phyloP scores from a whole-genome alignment of 2,113 vertebrate genomes.

The Lepidothrix coronata region DNA sequence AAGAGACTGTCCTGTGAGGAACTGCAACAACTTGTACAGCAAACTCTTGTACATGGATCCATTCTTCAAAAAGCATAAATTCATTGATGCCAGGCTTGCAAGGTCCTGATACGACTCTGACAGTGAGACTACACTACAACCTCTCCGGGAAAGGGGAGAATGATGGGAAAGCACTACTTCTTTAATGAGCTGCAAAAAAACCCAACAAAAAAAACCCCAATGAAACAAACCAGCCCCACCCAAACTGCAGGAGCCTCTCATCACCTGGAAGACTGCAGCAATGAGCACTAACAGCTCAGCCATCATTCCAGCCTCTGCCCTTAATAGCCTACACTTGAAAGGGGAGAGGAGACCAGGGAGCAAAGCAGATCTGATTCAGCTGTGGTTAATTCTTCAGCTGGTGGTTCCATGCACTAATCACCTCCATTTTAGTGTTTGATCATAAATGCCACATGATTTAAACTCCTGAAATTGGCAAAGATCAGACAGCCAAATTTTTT shows the following conservation, averaged over 20 bases:
- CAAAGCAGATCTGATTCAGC: background rate
- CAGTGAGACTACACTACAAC: accelerated
- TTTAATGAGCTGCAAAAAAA: background rate
- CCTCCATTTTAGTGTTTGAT: background rate
- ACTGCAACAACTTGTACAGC: background rate
- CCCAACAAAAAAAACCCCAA: too few species aligned
- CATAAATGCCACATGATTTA: background rate
- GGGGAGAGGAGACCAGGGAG: background rate
- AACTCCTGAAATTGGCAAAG: background rate
- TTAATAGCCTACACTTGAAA: background rate
- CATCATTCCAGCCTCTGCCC: background rate
- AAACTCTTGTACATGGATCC: accelerated
- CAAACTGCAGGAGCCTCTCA: background rate
- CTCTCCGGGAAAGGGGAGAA: background rate
- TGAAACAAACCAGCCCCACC: background rate
- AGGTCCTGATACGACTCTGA: accelerated
- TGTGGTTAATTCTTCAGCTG: background rate
- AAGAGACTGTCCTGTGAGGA: background rate
- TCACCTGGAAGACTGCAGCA: background rate
- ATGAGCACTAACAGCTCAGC: background rate
- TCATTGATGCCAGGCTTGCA: accelerated
- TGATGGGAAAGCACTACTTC: background rate
- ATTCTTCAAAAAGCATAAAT: background rate
- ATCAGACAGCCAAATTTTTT: background rate
- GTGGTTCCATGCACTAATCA: background rate